Evolutionary conservation across 2,113 vertebrate species (phyloP).

Genomic region (Thinocorus orbignyianus): DNA sequence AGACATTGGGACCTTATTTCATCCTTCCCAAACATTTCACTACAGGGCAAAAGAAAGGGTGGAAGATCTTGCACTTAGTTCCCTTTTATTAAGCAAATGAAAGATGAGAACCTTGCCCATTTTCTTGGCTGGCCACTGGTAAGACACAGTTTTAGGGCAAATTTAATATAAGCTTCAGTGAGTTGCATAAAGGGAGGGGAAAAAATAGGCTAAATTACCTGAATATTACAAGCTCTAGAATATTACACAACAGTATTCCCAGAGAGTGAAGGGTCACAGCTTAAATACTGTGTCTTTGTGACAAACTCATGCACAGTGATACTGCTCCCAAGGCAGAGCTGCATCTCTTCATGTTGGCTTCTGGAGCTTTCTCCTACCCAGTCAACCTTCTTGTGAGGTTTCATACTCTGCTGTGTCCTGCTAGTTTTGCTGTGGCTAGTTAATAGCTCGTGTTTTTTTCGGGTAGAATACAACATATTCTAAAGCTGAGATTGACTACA

Average conservation of each 20-base stretch:
- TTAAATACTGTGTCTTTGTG: background rate
- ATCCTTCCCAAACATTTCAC: background rate
- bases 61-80: background rate
- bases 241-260: background rate
- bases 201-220: background rate
- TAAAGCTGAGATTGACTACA: background rate
- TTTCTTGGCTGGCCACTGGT: background rate
- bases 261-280: background rate
- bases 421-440: background rate
- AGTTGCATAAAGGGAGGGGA: background rate
- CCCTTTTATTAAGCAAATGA: background rate
- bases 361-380: background rate
- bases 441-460: background rate
- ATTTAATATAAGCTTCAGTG: background rate
- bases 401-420: background rate
- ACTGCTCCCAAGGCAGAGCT: background rate
- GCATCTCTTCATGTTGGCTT: background rate
- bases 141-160: background rate
- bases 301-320: background rate
- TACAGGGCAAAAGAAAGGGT: background rate
- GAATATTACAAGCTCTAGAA: background rate
- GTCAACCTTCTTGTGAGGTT: background rate
- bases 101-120: background rate
- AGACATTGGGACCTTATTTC: background rate
- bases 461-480: background rate